These are phyloP conservation scores for Griposia aprilina DNA, from an alignment of 2,888 invertebrate genomes.

Conservation along the genomic window DNA sequence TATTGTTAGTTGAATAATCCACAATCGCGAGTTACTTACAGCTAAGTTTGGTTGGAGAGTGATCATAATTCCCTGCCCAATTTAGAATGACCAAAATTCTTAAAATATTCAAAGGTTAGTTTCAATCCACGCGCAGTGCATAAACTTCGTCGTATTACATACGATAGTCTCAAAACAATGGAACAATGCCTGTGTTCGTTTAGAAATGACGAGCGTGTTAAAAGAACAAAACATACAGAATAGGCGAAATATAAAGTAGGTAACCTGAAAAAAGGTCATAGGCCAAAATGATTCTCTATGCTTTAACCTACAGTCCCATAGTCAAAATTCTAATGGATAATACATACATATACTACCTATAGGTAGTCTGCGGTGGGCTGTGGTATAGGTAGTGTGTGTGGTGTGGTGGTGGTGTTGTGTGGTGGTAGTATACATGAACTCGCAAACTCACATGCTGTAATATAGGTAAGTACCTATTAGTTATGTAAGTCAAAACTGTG, in stretches of 20 bases:
- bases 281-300: neutral
- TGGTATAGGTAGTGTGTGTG: too few species aligned
- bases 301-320: neutral
- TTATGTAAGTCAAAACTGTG: neutral
- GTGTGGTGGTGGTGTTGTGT: too few species aligned
- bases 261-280: neutral
- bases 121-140: constrained; percentile 1
- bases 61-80: neutral
- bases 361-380: too few species aligned
- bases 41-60: neutral
- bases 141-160: neutral
- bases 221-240: constrained; percentile 14
- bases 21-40: neutral
- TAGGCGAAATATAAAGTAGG: neutral
- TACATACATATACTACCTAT: too few species aligned
- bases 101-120: neutral
- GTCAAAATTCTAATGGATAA: neutral
- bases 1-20: constrained; percentile 20
- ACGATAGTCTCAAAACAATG: constrained; percentile 26
- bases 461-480: neutral
- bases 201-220: constrained; percentile 21
- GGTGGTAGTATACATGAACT: too few species aligned
- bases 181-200: constrained; percentile 50
- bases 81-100: neutral
- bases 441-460: neutral